Percentiles rank a stretch among this genome's conserved stretches.
Evolutionary conservation across 1,140 invertebrate genomes (phyloP).

Genomic region (Helicoverpa zea): DNA sequence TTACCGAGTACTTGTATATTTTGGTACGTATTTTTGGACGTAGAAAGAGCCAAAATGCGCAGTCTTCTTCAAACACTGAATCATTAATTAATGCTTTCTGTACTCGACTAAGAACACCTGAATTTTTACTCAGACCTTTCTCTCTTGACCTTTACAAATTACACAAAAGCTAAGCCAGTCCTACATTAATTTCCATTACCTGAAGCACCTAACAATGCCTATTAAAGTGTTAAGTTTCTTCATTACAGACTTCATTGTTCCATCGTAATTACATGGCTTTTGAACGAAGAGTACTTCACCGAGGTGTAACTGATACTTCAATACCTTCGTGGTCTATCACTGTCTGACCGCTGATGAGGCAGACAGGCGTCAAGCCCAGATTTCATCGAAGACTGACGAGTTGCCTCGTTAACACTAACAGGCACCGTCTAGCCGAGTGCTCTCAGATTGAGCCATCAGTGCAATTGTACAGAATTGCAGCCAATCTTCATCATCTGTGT

Average conservation of each 20-base stretch:
- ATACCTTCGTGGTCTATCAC: conserved; percentile 8
- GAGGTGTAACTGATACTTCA: conserved; percentile 27
- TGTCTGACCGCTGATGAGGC: conserved; percentile 26
- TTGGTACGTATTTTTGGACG: too few relatives aligned
- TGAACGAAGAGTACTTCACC: neutral
- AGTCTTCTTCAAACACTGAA: too few relatives aligned
- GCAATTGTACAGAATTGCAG: conserved; percentile 35
- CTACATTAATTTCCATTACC: conserved; percentile 1
- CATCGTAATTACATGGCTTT: neutral
- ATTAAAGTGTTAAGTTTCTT: neutral
- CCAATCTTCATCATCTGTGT: conserved; percentile 25
- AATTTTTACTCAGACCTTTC: neutral
- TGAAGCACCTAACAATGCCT: neutral
- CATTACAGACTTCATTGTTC: neutral
- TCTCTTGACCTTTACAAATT: neutral
- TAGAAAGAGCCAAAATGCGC: too few relatives aligned
- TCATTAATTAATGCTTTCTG: neutral
- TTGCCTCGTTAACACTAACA: neutral
- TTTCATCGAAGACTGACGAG: conserved; percentile 19
- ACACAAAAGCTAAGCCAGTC: neutral
- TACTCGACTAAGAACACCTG: neutral
- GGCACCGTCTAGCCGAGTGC: neutral
- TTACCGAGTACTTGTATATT: too few relatives aligned
- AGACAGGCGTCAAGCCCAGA: conserved; percentile 20
- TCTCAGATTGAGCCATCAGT: conserved; percentile 24